These are phyloP conservation scores for Cyaniris semiargus DNA, from an alignment of 2,888 invertebrate species.

Conservation along the genomic window DNA sequence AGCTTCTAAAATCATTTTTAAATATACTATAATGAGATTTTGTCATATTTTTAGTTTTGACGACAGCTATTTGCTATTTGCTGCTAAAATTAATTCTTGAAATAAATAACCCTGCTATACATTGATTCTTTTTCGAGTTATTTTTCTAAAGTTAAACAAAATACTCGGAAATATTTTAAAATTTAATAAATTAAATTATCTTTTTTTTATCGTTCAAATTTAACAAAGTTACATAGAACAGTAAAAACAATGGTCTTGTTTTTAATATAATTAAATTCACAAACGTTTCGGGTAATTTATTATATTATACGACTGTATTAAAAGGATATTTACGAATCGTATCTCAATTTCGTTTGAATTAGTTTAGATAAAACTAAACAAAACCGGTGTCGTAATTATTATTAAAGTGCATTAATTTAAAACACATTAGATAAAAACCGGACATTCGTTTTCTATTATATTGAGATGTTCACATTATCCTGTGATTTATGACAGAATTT, in stretches of 20 bases:
- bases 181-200: background rate
- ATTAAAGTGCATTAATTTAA: constrained; percentile 24
- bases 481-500: constrained; percentile 7
- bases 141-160: background rate
- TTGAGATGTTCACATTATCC: background rate
- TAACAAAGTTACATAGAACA: constrained; percentile 3
- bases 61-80: background rate
- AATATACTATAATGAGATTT: background rate
- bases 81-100: background rate
- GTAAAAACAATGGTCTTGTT: background rate
- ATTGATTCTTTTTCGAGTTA: background rate
- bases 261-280: constrained; percentile 13
- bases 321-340: background rate
- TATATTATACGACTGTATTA: background rate
- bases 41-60: background rate
- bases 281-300: background rate
- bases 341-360: constrained; percentile 20
- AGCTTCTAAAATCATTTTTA: background rate
- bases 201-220: background rate
- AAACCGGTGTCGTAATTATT: constrained; percentile 27
- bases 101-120: background rate
- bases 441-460: background rate
- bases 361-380: background rate
- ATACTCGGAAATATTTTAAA: background rate
- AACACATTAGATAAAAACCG: constrained; percentile 3